Base-by-base conservation (phyloP, 2,888 invertebrate species). In the Keiferia lycopersicella region DNA sequence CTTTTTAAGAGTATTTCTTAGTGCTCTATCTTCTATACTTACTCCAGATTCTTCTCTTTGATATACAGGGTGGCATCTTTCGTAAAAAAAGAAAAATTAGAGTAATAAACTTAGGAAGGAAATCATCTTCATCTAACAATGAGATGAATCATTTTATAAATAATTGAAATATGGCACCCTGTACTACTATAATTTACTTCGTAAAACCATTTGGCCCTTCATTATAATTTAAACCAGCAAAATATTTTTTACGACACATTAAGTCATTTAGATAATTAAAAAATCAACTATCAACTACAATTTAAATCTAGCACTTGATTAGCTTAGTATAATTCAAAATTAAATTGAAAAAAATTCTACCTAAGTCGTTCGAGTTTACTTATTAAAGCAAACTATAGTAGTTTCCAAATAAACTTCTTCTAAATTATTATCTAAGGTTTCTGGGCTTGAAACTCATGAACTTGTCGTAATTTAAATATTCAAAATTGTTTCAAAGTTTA, bases 351-450 rank as follows among this genome's bases (percentile, higher is more conserved):
- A n/a, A 82, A 77, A 73, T 74, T 82, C 73, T 85, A 82, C 79
- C 83, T 84, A 84, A 82, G 79, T 77, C 81, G 80, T 83, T 79
- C 73, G 82, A 80, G 79, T 81, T 79, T 84, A 83, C 76, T 85
- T 80, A 76, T 74, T 80, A 83, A 87, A 82, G 80, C 82, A 77
- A 84, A 80, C 80, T 88, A 84, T 81, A 66, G 88, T 89, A 90
- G 88, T 83, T 85, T 87, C 83, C 82, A 82, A 82, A 81, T 86
- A 88, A 88, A 87, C 80, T 83, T 88, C 86, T 88, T 88, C 88
- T 90, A 86, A 90, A 88, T 62, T 86, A 85, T 79, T 86, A 78
- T 87, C 80, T 90, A 89, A 88, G 88, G 81, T 83, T 83, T 82
- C 81, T 72, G 74, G 77, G 81, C 77, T 75, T 74, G 80, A 69